These are phyloP conservation scores for Xiphias gladius DNA, from an alignment of 2,113 vertebrate species.

Conservation along the genomic window DNA sequence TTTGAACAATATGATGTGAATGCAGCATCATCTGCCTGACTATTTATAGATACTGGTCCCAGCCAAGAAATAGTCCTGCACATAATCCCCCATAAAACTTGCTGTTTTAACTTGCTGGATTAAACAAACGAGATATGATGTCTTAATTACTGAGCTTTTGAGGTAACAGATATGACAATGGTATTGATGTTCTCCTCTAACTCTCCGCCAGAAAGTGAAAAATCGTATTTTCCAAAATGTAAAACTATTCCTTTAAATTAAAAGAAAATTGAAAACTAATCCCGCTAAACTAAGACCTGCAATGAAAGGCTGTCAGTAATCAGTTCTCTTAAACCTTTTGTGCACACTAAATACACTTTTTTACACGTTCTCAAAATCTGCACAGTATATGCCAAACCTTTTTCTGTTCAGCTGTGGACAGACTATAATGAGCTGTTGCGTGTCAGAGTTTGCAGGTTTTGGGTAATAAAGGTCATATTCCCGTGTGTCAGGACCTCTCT, in stretches of 20 bases:
- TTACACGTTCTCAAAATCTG: too few relatives aligned
- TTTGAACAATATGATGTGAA: too few relatives aligned
- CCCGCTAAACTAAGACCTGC: background rate
- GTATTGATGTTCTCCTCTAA: background rate
- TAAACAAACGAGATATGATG: too few relatives aligned
- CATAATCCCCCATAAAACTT: too few relatives aligned
- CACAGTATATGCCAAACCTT: background rate
- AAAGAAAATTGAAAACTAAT: background rate
- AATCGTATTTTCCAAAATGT: background rate
- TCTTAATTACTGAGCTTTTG: too few relatives aligned
- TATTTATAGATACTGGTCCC: too few relatives aligned
- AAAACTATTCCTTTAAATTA: background rate
- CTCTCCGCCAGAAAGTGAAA: background rate
- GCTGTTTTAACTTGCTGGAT: too few relatives aligned
- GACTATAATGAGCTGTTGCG: background rate
- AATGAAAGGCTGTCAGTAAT: background rate
- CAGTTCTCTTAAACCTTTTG: background rate
- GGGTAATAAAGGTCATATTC: conserved; percentile 26
- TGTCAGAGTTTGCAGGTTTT: conserved; percentile 54
- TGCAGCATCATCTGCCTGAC: too few relatives aligned
- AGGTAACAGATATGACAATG: background rate
- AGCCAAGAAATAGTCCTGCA: too few relatives aligned
- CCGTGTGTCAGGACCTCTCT: conserved; percentile 12
- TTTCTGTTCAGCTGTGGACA: background rate
- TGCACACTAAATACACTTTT: background rate